Evolutionary conservation across 2,888 invertebrate genomes (phyloP), one percentile per base, ranked within the genome.

Genomic region (Stramonita haemastoma): DNA sequence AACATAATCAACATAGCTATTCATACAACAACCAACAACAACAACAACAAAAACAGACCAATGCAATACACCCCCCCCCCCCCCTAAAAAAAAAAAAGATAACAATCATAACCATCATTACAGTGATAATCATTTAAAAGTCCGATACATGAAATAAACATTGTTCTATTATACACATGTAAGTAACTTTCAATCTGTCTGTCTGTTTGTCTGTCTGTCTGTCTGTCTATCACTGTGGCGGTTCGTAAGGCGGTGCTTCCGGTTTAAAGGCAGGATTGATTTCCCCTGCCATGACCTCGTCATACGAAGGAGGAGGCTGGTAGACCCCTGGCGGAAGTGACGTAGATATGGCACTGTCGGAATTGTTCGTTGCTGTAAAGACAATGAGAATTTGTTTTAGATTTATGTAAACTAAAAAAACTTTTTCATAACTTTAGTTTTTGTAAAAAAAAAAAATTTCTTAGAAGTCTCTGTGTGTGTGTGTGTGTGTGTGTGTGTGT

Each of bases 261-360:
- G 87, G 84, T 84, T 91, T 91, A 66, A 88, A 91, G 19, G 87
- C 88, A 19, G 86, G 46, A 56, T 91, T 91, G 56, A 66, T 70
- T 81, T 90, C 85, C 73, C 90, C 91, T 66, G 89, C 32, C 90
- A 91, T 90, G 11, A 91, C 91, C 36, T 91, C 91, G 0, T 91
- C 91, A 86, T 91, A 91, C 19, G 90, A 90, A 0, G 91, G 91
- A 15, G 91, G 91, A 11, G 88, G 83, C 4, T 87, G 89, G n/a
- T 77, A 87, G 17, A 66, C 87, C 26, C 84, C 88, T 11, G 90
- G 84, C 60, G 87, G 90, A 66, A 86, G 56, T 46, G 90, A 88
- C 8, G 73, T 57, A 22, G 86, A 34, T 22, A 86, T 60, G 66
- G 60, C 8, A 57, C 57, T 85, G 15, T 85, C 56, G n/a, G n/a